Evolutionary conservation across 1,140 invertebrate genomes (phyloP), one percentile per base, ranked within the genome.

Genomic region (Tetraneura akinire): DNA sequence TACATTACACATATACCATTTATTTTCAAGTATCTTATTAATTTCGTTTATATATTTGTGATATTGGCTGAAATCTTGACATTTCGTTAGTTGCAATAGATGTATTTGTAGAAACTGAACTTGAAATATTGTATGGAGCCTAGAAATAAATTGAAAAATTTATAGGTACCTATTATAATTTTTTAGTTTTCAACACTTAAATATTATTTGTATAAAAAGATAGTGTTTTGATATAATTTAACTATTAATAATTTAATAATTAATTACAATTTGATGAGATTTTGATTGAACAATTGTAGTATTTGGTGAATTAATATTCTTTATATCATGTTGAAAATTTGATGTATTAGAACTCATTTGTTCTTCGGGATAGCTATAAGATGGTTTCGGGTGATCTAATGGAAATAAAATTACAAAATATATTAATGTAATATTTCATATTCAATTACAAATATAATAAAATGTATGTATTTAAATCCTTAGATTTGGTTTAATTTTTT

Each of bases 181-280:
- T 0, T n/a, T n/a, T 10, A n/a, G 6, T 49, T 5, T 6, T 45
- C n/a, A 42, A 26, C 11, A 16, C n/a, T n/a, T n/a, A n/a, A n/a
- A n/a, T n/a, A n/a, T n/a, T n/a, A n/a, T n/a, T n/a, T 60, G 23
- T 45, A 45, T 47, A 62, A 78, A 23, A 29, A 78, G 18, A 14
- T 45, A 62, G 14, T 78, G 74, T 6, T 78, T 29, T 78, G 74
- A 42, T 18, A 42, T 21, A 57, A n/a, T 11, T 49, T 9, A n/a
- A 70, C 5, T 26, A 68, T 45, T 8, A 32, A 64, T 0, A 68
- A 10, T 42, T 37, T 1, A 26, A 21, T 66, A 23, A 32, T 13
- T 73, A 51, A 9, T 16, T 57, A 78, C 74, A 55, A 78, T 78
- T 14, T 78, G 74, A 78, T 78, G 55, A 8, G 51, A 55, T 60